These are phyloP conservation scores for Lichenostomus cassidix DNA, from an alignment of 2,113 vertebrate species.

Conservation along the genomic window DNA sequence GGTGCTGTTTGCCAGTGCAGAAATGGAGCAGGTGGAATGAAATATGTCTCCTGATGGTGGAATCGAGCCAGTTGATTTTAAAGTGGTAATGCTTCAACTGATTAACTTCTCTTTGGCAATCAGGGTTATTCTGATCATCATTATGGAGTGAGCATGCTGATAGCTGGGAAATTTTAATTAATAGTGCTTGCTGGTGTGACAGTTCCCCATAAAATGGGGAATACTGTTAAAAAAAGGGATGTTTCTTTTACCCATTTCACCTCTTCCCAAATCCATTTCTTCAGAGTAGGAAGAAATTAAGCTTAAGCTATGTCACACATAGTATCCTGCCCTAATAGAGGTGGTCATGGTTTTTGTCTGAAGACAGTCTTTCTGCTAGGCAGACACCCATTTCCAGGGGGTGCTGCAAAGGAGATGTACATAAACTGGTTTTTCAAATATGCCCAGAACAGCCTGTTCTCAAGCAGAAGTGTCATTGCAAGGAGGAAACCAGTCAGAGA, in stretches of 20 bases:
- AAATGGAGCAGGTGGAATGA: background rate
- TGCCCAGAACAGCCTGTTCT: background rate
- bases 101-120: conserved; percentile 16
- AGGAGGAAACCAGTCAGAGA: background rate
- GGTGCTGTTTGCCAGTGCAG: background rate
- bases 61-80: conserved; percentile 6
- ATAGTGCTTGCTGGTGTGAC: background rate
- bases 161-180: conserved; percentile 41
- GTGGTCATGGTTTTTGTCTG: background rate
- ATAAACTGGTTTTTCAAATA: background rate
- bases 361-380: background rate
- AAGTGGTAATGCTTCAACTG: conserved; percentile 23
- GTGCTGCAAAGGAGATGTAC: background rate
- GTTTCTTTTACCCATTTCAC: background rate
- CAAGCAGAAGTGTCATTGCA: background rate
- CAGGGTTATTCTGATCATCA: background rate
- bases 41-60: background rate
- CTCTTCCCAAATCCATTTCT: background rate
- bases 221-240: background rate
- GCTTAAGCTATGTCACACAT: background rate
- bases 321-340: background rate
- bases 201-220: background rate
- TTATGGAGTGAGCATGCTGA: background rate
- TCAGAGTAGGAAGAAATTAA: background rate
- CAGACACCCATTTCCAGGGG: background rate